Conservation (phyloP, 1,140 invertebrate genomes). For the Polyergus mexicanus region DNA sequence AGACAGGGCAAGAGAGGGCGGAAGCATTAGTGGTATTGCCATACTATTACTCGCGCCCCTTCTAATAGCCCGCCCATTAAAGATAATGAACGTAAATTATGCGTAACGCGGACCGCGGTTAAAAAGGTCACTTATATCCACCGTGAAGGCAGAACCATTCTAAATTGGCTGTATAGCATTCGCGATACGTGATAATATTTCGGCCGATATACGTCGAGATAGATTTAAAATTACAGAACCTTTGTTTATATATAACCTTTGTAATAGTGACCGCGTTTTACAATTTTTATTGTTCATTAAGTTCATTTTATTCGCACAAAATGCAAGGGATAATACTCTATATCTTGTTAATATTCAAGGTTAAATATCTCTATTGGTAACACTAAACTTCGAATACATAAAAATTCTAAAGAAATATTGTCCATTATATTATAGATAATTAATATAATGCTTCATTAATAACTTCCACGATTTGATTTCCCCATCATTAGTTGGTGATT, state of each 20-base stretch:
- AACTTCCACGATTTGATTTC: slow-evolving; percentile 34
- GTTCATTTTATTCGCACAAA: background rate
- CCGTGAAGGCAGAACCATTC: slow-evolving; percentile 65
- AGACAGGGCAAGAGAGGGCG: slow-evolving; percentile 54
- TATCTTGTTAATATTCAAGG: slow-evolving; percentile 1
- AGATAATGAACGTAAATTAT: slow-evolving; percentile 81
- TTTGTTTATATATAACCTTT: background rate
- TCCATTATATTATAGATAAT: slow-evolving; percentile 3
- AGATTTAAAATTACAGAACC: slow-evolving; percentile 24
- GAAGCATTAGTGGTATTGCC: slow-evolving; percentile 77
- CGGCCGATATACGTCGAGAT: background rate
- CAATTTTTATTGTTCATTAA: background rate
- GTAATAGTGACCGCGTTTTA: background rate
- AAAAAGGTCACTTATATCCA: slow-evolving; percentile 76
- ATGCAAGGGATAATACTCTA: background rate
- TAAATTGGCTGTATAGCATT: slow-evolving; percentile 62
- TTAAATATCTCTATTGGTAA: slow-evolving; percentile 26
- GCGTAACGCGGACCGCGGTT: slow-evolving; percentile 76
- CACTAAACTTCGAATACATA: slow-evolving; percentile 24
- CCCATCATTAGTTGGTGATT: background rate
- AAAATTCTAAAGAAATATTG: slow-evolving; percentile 10
- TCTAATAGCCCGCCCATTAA: slow-evolving; percentile 78
- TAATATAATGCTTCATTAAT: slow-evolving; percentile 35
- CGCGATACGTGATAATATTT: slow-evolving; percentile 24
- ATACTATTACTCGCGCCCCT: slow-evolving; percentile 76